Evolutionary conservation across 2,113 vertebrate genomes (phyloP).

Genomic region (Proteles cristata): DNA sequence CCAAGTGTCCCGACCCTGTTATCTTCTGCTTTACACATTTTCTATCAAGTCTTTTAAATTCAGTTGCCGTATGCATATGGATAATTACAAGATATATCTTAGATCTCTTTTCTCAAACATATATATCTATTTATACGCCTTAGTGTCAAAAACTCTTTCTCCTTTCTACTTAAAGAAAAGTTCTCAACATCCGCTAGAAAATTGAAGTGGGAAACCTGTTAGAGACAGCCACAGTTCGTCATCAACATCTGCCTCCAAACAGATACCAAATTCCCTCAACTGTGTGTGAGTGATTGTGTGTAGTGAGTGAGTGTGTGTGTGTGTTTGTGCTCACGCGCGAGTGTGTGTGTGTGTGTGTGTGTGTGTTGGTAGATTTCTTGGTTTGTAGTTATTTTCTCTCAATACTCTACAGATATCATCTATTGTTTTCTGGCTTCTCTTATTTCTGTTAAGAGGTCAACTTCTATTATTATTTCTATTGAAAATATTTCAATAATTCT

Average conservation of each 20-base stretch:
- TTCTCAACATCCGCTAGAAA: not conserved
- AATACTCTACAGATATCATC: not conserved
- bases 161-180: not conserved
- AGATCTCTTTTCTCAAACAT: not conserved
- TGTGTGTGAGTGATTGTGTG: not conserved
- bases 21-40: not conserved
- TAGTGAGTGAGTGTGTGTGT: not conserved
- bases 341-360: not conserved
- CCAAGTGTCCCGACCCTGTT: no score
- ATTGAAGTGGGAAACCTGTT: not conserved
- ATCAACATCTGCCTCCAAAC: not conserved
- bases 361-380: not conserved
- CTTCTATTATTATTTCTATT: not conserved
- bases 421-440: not conserved
- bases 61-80: not conserved
- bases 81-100: not conserved
- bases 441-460: not conserved
- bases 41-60: not conserved
- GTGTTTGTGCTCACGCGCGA: no score
- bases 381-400: not conserved
- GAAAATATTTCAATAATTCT: not conserved
- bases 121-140: not conserved
- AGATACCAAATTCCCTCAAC: not conserved
- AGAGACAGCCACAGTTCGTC: not conserved
- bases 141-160: not conserved